phyloP scores from a whole-genome alignment of 1,140 invertebrate species.

The Calliphora vicina region DNA sequence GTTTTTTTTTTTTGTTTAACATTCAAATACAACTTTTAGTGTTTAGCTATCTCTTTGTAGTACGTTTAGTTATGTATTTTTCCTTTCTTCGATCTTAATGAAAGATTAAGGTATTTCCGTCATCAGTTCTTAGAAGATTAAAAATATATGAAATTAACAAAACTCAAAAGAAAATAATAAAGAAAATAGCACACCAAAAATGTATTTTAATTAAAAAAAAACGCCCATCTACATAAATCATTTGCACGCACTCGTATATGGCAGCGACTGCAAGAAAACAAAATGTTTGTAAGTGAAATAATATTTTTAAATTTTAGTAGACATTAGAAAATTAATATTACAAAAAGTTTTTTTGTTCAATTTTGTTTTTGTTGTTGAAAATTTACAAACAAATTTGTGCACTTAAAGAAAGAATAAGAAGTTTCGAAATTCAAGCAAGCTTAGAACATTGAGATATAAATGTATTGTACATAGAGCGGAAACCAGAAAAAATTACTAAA shows the following conservation, averaged over 20 bases:
- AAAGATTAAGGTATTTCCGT: conserved; percentile 5
- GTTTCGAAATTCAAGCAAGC: too few relatives aligned
- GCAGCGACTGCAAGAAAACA: not conserved
- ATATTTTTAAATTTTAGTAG: not conserved
- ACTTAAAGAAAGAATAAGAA: not conserved
- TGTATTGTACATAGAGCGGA: too few relatives aligned
- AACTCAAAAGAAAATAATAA: not conserved
- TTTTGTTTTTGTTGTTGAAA: too few relatives aligned
- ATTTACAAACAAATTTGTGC: not conserved
- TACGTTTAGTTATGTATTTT: not conserved
- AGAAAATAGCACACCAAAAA: not conserved
- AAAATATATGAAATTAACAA: not conserved
- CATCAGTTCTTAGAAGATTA: conserved; percentile 7
- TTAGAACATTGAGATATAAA: too few relatives aligned
- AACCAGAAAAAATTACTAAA: too few relatives aligned
- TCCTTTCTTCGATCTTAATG: not conserved
- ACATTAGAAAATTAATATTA: not conserved
- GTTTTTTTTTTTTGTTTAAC: not conserved
- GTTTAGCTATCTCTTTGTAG: not conserved
- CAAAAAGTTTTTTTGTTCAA: not conserved
- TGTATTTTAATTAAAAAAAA: not conserved
- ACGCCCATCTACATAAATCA: conserved; percentile 8
- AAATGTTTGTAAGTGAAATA: not conserved
- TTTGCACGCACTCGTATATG: not conserved
- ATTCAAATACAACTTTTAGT: not conserved